Evolutionary conservation across 92 coral and sea anemone genomes (phyloP), one percentile per base, ranked within the genome.

Genomic region (Paragorgia papillata): DNA sequence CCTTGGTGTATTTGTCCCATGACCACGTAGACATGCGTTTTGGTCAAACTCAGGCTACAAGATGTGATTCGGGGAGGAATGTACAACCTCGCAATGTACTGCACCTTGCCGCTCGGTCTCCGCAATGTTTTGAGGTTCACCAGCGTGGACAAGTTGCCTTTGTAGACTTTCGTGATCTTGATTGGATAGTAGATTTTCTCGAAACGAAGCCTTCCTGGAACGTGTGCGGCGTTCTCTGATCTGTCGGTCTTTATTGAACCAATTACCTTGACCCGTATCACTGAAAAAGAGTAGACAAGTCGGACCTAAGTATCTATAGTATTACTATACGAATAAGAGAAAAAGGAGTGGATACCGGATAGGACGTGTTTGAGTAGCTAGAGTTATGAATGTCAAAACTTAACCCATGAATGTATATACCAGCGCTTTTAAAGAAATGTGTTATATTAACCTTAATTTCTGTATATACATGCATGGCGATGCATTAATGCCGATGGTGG

Each of bases 111-210:
- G 3, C 49, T 35, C n/a, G 37, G 78, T 29, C 78, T 43, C 27
- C 31, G 63, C 1, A 71, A 1, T 30, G 65, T 33, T 22, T 71
- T 71, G 17, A 53, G 78, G 37, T 71, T 35, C 31, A 18, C 41
- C 30, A 71, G 33, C 40, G 29, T 32, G n/a, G 78, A 53, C 31
- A 43, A 9, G 9, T 61, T 71, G 26, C 99, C 99, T 83, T 95
- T 95, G 85, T 89, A 95, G 10, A 92, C 85, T 73, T 95, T 95
- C 29, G 91, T 86, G 20, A 95, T 86, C 32, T 96, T 90, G 33
- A 95, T 61, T 9, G 89, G 82, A 79, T 95, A 95, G 12, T 91
- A 93, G 49, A 86, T 92, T 37, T 91, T 70, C 59, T 88, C 89
- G 30, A 91, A 69, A 69, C 76, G 76, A 48, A 69, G 61, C 9